Evolutionary conservation across 1,140 invertebrate genomes (phyloP), one percentile per base, ranked within the genome.

Genomic region (Drosophila triauraria): DNA sequence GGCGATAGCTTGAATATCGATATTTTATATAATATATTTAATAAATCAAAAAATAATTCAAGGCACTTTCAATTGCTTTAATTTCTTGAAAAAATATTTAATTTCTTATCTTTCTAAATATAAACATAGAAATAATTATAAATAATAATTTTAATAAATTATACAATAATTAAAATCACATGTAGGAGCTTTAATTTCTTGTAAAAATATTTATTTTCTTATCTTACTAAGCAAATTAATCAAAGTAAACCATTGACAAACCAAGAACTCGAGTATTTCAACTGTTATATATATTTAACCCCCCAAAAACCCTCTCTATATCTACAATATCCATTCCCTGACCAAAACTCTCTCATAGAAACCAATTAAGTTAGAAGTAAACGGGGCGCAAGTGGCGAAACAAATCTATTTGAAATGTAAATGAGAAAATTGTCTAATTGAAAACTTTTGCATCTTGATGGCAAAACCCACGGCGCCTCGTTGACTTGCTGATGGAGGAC

Each of bases 391-490:
- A 80, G 68, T 64, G 68, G 80, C 84, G 80, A 62, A 47, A 48
- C 44, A 67, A 81, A 81, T 90, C 80, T 75, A 88, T 88, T 88
- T 88, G 78, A 88, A 88, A 90, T 84, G 78, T 77, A 88, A 88
- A 88, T 88, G 82, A 85, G 85, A 70, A 81, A 72, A 80, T 76
- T 67, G 64, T 60, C 56, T 82, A 90, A 90, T 90, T 90, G 85
- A 90, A 88, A 88, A 90, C 81, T 90, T 88, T 88, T 47, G 71
- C 79, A 42, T 74, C 64, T 67, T 57, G 59, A 58, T 51, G 68
- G 35, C 20, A 23, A 48, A 40, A n/a, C 32, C 42, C 15, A 8
- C 42, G 42, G 20, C 10, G 48, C 27, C 38, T 20, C 9, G 43
- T 32, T 51, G 51, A 63, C 27, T 75, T 38, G 40, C 59, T 75